phyloP scores from a whole-genome alignment of 2,888 invertebrate species.

The Diarsia mendica region DNA sequence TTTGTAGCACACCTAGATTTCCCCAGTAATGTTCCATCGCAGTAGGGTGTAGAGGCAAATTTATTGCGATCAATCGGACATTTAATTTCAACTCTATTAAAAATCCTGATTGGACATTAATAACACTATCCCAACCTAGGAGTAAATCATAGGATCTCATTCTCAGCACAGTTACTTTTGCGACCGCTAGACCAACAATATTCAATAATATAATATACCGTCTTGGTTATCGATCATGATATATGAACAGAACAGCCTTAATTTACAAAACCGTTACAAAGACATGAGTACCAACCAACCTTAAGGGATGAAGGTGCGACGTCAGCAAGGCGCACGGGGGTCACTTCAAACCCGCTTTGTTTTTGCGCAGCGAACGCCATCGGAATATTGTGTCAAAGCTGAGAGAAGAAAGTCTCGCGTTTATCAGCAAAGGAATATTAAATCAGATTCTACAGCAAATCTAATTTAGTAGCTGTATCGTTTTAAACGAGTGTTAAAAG shows the following conservation, averaged over 20 bases:
- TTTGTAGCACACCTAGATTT: neutral
- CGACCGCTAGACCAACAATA: neutral
- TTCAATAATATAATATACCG: neutral
- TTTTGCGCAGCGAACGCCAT: conserved; percentile 2
- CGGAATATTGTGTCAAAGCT: neutral
- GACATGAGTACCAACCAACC: conserved; percentile 60
- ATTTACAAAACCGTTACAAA: conserved; percentile 25
- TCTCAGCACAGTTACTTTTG: neutral
- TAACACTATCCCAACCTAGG: neutral
- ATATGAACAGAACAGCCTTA: conserved; percentile 13
- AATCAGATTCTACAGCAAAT: neutral
- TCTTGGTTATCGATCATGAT: neutral
- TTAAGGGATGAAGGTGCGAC: conserved; percentile 62
- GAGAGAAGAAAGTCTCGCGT: neutral
- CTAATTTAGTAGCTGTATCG: neutral
- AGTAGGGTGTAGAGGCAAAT: neutral
- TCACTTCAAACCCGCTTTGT: conserved; percentile 53
- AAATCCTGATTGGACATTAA: neutral
- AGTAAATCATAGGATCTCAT: neutral
- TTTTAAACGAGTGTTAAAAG: too few species aligned
- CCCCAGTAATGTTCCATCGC: neutral
- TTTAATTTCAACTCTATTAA: neutral
- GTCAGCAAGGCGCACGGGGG: conserved; percentile 46
- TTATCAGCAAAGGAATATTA: neutral
- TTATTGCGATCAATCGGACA: neutral